Conservation (phyloP, 2,888 invertebrate species). For the Epinotia brunnichana region DNA sequence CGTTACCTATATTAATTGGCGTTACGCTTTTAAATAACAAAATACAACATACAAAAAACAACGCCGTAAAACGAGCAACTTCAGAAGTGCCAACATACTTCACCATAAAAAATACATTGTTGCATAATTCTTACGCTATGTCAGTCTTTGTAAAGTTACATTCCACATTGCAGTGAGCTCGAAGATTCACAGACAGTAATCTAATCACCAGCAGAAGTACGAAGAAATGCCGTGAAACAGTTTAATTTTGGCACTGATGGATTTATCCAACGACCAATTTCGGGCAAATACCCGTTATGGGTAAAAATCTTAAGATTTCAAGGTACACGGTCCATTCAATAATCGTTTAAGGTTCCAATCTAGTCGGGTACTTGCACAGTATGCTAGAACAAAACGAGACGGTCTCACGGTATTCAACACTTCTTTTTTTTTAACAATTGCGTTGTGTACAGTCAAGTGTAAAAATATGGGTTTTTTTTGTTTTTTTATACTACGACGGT, state of each 20-base stretch:
- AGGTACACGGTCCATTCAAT: neutral
- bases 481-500: too few species aligned
- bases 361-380: neutral
- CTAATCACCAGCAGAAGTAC: neutral
- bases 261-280: neutral
- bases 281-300: neutral
- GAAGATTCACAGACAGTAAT: neutral
- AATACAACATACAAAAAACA: neutral
- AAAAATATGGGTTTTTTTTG: too few species aligned
- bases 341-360: neutral
- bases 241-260: neutral
- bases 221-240: neutral
- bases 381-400: too few species aligned
- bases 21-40: neutral
- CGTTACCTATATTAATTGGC: neutral
- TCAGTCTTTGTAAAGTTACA: too few species aligned
- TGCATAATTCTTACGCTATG: too few species aligned
- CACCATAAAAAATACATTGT: neutral
- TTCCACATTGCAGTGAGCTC: neutral
- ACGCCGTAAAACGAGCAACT: neutral
- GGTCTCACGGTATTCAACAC: too few species aligned
- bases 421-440: too few species aligned
- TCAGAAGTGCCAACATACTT: neutral
- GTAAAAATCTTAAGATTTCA: neutral
- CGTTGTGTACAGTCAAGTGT: too few species aligned